Base-by-base conservation (phyloP, 2,797 vertebrate species). In the Lepus oiostolus region DNA sequence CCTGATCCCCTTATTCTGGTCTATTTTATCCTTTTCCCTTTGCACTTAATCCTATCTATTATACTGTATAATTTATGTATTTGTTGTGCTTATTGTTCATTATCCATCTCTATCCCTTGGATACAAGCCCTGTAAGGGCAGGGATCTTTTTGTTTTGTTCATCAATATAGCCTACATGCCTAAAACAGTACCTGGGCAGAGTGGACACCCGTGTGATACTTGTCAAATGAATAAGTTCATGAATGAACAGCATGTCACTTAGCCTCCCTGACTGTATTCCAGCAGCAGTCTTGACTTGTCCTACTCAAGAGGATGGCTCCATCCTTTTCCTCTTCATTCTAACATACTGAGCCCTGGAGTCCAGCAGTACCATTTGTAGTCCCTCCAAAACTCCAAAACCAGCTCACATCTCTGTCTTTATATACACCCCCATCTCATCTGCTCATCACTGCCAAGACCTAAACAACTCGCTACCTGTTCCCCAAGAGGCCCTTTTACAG, bases 81-180 rank as follows among this genome's bases (percentile, higher is more conserved):
- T 81, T 21, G 30, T 19, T 60, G 2, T 28, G 16, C n/a, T 68
- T 91, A 32, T n/a, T 26, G 26, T 38, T 71, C 85, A 28, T 4
- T 38, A 30, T 75, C 68, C 80, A 1, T 62, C 47, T 72, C 81
- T 26, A 76, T 58, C 28, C 19, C 4, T 71, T 89, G 28, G 32
- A 32, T 60, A 28, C 8, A 84, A 76, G 10, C 17, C 80, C 28
- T 26, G 0, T 72, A 47, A 80, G 70, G 72, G 74, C 22, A 58
- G 24, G 52, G 13, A 85, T 38, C 62, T 28, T 62, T 87, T 47
- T 84, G 60, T 91, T 85, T 90, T 93, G 65, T 72, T 52, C 58
- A 52, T 14, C 38, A 22, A 32, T 67, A 3, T 62, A 22, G 70
- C 14, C 67, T 24, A 67, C 75, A 26, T 54, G 26, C 68, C 22